Conservation (phyloP, 1,140 invertebrate genomes). For the Dinoponera quadriceps region DNA sequence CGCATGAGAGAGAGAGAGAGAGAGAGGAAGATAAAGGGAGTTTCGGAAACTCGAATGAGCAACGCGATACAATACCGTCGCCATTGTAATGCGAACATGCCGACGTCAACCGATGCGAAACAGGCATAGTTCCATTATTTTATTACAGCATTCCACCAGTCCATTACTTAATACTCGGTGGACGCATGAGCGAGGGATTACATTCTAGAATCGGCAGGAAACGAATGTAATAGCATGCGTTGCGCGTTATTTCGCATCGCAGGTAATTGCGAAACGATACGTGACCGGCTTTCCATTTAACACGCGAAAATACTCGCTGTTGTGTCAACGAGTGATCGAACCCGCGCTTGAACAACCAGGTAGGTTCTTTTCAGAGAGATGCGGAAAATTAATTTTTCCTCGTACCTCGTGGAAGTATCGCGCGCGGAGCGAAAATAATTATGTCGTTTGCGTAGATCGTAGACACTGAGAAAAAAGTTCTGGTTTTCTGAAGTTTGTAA, state of each 20-base stretch:
- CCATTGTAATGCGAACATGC: neutral
- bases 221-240: constrained; percentile 35
- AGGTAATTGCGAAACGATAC: constrained; percentile 39
- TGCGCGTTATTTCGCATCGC: constrained; percentile 41
- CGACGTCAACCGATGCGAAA: neutral
- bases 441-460: neutral
- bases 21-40: neutral
- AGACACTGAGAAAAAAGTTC: no score
- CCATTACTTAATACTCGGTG: constrained; percentile 42
- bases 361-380: neutral
- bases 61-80: constrained; percentile 4
- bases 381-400: neutral
- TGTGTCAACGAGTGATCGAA: constrained; percentile 5
- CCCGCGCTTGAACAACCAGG: neutral
- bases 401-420: neutral
- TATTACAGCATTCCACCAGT: constrained; percentile 54
- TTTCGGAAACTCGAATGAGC: neutral
- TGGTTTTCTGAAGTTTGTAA: no score
- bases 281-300: constrained; percentile 28
- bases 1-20: no score
- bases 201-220: constrained; percentile 35
- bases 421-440: neutral
- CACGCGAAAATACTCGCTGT: constrained; percentile 18
- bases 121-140: constrained; percentile 46
- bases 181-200: constrained; percentile 24